Evolutionary conservation across 2,113 vertebrate genomes (phyloP).

Genomic region (mouse (Mus musculus)): GRCm39 chr4:31352001-31352500

Average conservation of each 20-base stretch:
- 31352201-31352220: background rate
- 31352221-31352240: background rate
- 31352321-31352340: background rate
- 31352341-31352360: background rate
- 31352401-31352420: background rate
- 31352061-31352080: background rate
- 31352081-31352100: background rate
- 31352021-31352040: too few relatives aligned
- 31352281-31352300: background rate
- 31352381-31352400: background rate
- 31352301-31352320: background rate
- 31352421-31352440: background rate
- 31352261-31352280: background rate
- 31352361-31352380: background rate
- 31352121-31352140: background rate
- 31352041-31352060: background rate
- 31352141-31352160: background rate
- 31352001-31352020: background rate
- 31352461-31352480: background rate
- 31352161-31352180: background rate
- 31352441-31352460: background rate
- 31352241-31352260: background rate
- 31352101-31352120: background rate
- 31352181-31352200: background rate
- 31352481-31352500: background rate